Evolutionary conservation across 2,888 invertebrate genomes (phyloP).

Genomic region (Thereva nobilitata): DNA sequence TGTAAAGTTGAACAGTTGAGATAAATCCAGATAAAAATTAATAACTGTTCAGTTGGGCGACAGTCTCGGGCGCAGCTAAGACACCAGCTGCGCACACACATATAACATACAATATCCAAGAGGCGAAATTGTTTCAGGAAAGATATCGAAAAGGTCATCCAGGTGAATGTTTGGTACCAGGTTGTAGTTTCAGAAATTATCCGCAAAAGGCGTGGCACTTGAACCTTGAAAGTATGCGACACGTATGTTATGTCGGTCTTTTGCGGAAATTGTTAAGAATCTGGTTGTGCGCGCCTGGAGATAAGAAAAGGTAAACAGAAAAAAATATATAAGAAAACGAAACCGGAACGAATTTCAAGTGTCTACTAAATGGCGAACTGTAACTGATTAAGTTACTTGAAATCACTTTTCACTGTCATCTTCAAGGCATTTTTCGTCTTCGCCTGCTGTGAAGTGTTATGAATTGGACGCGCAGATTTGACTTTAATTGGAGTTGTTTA

Average conservation of each 20-base stretch:
- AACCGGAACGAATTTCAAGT: background rate
- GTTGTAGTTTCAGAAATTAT: background rate
- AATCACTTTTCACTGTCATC: constrained; percentile 11
- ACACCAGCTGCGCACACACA: too few relatives aligned
- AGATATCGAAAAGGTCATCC: constrained; percentile 12
- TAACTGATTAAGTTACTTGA: constrained; percentile 6
- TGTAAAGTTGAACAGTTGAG: too few relatives aligned
- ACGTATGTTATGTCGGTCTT: background rate
- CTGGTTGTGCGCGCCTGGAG: background rate
- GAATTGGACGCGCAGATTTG: background rate
- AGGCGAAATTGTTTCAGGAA: background rate
- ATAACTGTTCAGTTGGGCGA: too few relatives aligned
- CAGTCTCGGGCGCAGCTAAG: too few relatives aligned
- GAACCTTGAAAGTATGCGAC: too few relatives aligned
- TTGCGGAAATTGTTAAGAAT: background rate
- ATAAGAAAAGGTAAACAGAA: too few relatives aligned
- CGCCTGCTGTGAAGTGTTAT: constrained; percentile 10
- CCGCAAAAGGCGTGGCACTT: constrained; percentile 6
- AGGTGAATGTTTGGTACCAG: background rate
- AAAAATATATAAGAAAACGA: background rate
- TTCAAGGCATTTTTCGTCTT: constrained; percentile 1
- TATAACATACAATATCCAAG: too few relatives aligned
- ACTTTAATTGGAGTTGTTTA: constrained; percentile 3
- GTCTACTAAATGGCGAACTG: background rate
- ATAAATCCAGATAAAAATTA: too few relatives aligned